Percentiles rank a stretch among this genome's conserved stretches.
Conservation (phyloP, 1,140 invertebrate species). For the Pectinophora gossypiella region DNA sequence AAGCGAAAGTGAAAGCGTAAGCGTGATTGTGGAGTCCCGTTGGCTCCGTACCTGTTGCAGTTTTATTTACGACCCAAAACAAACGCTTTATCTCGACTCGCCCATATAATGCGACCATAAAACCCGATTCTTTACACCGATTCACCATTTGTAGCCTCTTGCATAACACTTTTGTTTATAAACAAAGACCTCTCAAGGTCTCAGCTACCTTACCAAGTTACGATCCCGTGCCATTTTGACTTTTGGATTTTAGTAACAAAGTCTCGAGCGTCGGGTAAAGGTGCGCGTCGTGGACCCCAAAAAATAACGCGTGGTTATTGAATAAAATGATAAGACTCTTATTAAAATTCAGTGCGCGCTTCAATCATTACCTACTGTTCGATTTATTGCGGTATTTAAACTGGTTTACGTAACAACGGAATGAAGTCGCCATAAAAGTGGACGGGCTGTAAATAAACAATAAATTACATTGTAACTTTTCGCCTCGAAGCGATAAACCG, state of each 20-base stretch:
- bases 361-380: slow-evolving; percentile 3
- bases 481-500: slow-evolving; percentile 1
- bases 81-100: slow-evolving; percentile 68
- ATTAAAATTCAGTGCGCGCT: slow-evolving; percentile 38
- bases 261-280: slow-evolving; percentile 35
- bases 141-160: slow-evolving; percentile 48
- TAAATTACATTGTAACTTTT: slow-evolving; percentile 25
- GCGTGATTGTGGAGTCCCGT: slow-evolving; percentile 62
- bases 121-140: slow-evolving; percentile 57
- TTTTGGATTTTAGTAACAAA: slow-evolving; percentile 35
- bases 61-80: slow-evolving; percentile 73
- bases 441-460: slow-evolving; percentile 30
- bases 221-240: background rate
- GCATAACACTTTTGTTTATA: slow-evolving; percentile 72
- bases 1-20: slow-evolving; percentile 56
- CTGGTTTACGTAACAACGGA: slow-evolving; percentile 9
- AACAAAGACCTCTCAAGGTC: slow-evolving; percentile 60
- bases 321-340: slow-evolving; percentile 16
- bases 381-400: slow-evolving; percentile 9
- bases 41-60: slow-evolving; percentile 69
- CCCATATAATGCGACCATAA: slow-evolving; percentile 67
- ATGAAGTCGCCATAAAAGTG: slow-evolving; percentile 29
- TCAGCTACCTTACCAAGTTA: slow-evolving; percentile 26
- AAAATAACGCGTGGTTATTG: background rate
- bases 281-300: slow-evolving; percentile 10